Evolutionary conservation across 2,888 invertebrate genomes (phyloP), one percentile per base, ranked within the genome.

Genomic region (Spodoptera exigua): DNA sequence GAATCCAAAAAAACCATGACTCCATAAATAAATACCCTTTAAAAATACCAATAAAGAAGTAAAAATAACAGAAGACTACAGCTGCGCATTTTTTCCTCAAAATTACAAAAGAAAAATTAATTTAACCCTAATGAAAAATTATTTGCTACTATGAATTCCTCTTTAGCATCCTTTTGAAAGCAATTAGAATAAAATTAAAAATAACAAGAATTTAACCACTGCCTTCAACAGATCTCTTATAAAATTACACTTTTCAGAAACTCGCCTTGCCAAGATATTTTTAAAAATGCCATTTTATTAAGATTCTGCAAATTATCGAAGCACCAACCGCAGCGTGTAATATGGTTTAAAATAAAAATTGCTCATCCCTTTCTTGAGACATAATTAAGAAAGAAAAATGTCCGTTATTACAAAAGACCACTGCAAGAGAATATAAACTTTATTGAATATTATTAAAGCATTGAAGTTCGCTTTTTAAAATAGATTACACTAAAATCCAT

Each of bases 111-210:
- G 62, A 79, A 81, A 81, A 82, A 83, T 78, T 82, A 82, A 83
- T 82, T 80, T 72, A 67, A 62, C 49, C 55, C 45, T 61, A 79
- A 79, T 74, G 77, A 83, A 82, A 83, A 83, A 82, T 78, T 77
- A 81, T 78, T 70, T 75, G 69, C 61, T 70, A 59, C 80, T 82
- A 82, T 83, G 78, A 84, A 83, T 82, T 83, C 80, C 77, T 79
- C 80, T 80, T 66, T 70, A 67, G 70, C 70, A 63, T 54, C 63
- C 40, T 63, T 62, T 51, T 48, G 13, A 58, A 61, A 61, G 61
- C 53, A 78, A 75, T 75, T 72, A 67, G 37, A 68, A 59, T 76
- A 59, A 58, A 69, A 69, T 74, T 56, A 57, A 61, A 27, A 60
- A 64, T 74, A 62, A 57, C 40, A 57, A 41, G 39, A 27, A 44